Evolutionary conservation across 2,113 vertebrate species (phyloP).

Genomic region (Antechinus flavipes): DNA sequence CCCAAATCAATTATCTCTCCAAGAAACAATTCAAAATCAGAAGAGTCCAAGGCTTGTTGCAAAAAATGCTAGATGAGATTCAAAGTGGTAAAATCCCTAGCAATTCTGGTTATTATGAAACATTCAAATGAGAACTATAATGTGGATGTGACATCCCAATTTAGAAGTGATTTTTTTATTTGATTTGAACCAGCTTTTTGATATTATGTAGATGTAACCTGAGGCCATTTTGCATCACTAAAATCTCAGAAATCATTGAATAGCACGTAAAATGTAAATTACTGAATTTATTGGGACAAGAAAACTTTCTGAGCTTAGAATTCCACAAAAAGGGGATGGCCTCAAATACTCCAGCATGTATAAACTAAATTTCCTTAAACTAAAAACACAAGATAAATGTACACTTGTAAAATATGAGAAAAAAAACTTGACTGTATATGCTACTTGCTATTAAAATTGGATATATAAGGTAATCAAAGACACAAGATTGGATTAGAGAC

Average conservation of each 20-base stretch:
- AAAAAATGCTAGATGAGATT: neutral
- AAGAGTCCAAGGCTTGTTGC: neutral
- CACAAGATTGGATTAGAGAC: neutral
- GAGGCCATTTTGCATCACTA: neutral
- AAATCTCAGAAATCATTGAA: neutral
- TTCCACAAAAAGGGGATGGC: neutral
- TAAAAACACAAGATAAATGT: neutral
- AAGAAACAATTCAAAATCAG: neutral
- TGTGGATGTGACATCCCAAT: neutral
- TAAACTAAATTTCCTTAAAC: neutral
- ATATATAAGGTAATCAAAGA: neutral
- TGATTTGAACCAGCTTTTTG: neutral
- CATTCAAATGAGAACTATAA: neutral
- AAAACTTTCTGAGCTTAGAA: neutral
- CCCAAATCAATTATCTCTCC: neutral
- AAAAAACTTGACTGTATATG: neutral
- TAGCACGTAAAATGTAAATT: neutral
- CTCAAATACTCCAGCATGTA: neutral
- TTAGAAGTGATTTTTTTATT: neutral
- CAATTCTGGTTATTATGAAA: neutral
- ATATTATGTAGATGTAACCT: neutral
- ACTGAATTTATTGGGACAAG: neutral
- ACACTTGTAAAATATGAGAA: neutral
- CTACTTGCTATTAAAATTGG: neutral
- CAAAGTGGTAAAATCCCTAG: neutral